These are phyloP conservation scores for Nesidiocoris tenuis DNA, from an alignment of 2,888 invertebrate species.

Conservation along the genomic window DNA sequence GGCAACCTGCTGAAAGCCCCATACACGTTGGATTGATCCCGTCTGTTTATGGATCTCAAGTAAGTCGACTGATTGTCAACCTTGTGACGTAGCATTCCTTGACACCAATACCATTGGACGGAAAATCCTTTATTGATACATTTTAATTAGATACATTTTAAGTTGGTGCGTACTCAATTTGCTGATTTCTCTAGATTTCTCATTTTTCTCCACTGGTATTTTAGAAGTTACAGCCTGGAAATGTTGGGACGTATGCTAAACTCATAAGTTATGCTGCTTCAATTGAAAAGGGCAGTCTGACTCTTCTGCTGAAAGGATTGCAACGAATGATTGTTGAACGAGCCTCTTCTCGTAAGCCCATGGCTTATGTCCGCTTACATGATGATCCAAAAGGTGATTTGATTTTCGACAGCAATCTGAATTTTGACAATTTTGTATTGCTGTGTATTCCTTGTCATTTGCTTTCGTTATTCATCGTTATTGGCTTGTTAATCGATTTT, in stretches of 20 bases:
- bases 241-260: constrained; percentile 15
- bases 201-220: neutral
- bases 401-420: neutral
- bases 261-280: neutral
- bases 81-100: neutral
- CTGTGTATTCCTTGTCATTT: constrained; percentile 5
- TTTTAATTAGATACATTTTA: too few species aligned
- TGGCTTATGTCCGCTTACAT: constrained; percentile 24
- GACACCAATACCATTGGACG: neutral
- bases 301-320: neutral
- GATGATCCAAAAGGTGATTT: constrained; percentile 26
- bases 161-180: too few species aligned
- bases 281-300: neutral
- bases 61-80: neutral
- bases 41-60: neutral
- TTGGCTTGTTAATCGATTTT: constrained; percentile 6
- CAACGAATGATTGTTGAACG: constrained; percentile 27
- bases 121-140: too few species aligned
- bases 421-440: constrained; percentile 31
- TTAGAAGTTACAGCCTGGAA: constrained; percentile 13
- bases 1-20: neutral
- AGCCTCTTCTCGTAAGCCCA: neutral
- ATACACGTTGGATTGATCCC: neutral
- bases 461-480: constrained; percentile 16
- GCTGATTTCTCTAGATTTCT: too few species aligned